phyloP scores from a whole-genome alignment of 2,113 vertebrate genomes.

The Aythya baeri region DNA sequence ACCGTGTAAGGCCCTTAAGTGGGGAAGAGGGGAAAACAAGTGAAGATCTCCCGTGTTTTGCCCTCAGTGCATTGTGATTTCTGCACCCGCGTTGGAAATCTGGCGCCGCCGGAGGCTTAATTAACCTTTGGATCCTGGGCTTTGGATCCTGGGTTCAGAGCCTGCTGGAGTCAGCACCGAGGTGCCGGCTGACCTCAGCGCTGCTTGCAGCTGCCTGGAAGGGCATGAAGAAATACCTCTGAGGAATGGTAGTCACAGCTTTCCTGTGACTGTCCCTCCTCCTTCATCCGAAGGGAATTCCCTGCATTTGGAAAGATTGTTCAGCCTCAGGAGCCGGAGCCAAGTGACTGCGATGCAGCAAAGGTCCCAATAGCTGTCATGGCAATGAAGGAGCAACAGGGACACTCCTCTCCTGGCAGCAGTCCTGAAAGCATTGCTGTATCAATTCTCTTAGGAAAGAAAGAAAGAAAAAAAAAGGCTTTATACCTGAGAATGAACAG shows the following conservation, averaged over 20 bases:
- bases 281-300: constrained; percentile 13
- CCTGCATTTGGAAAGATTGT: constrained; percentile 40
- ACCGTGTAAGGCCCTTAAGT: neutral
- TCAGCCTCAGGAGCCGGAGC: neutral
- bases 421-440: neutral
- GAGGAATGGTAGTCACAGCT: neutral
- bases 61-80: neutral
- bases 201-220: neutral
- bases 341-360: neutral
- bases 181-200: neutral
- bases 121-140: neutral
- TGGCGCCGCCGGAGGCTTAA: neutral
- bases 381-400: neutral
- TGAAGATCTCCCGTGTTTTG: neutral
- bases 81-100: neutral
- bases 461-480: neutral
- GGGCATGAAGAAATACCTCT: neutral
- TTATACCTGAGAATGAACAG: neutral
- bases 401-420: constrained; percentile 7
- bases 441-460: neutral
- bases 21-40: neutral
- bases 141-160: neutral
- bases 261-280: neutral
- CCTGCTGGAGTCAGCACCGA: accelerated
- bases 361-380: neutral